phyloP scores from a whole-genome alignment of 1,140 invertebrate species.

The Amphibalanus amphitrite region DNA sequence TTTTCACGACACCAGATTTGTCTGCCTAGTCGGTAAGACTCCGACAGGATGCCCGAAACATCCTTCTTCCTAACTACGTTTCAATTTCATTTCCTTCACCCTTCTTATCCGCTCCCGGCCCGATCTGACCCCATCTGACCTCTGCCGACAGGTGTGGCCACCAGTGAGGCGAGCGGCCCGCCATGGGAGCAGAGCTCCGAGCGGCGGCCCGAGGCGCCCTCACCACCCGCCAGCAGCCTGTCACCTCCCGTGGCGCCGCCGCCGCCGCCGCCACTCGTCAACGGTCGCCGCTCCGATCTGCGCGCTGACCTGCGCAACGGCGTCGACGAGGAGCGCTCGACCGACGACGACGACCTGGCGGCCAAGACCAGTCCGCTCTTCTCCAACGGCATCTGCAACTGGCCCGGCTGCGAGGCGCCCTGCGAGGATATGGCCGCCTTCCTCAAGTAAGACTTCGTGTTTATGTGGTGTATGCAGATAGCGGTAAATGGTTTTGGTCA shows the following conservation, averaged over 20 bases:
- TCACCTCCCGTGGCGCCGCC: not conserved
- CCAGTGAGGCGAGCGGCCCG: not conserved
- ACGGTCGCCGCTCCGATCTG: not conserved
- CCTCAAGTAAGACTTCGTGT: constrained; percentile 53
- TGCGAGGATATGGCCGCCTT: constrained; percentile 79
- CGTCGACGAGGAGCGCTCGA: not conserved
- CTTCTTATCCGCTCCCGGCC: too few species aligned
- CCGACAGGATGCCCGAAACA: too few species aligned
- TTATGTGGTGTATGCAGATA: too few species aligned
- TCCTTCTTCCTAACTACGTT: too few species aligned
- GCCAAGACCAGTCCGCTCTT: constrained; percentile 49
- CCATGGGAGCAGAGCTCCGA: not conserved
- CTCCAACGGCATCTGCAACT: constrained; percentile 86
- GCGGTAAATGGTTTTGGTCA: too few species aligned
- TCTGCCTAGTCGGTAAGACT: too few species aligned
- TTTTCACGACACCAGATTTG: too few species aligned
- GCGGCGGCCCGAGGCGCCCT: not conserved
- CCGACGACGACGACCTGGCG: constrained; percentile 17
- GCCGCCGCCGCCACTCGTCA: not conserved
- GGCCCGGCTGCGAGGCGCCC: constrained; percentile 86
- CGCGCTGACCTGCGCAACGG: not conserved
- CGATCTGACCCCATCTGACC: not conserved
- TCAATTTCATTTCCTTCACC: too few species aligned
- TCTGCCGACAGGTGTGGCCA: not conserved
- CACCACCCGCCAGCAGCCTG: not conserved